Base-by-base conservation (phyloP, 2,113 vertebrate species). In the Empidonax alnorum region DNA sequence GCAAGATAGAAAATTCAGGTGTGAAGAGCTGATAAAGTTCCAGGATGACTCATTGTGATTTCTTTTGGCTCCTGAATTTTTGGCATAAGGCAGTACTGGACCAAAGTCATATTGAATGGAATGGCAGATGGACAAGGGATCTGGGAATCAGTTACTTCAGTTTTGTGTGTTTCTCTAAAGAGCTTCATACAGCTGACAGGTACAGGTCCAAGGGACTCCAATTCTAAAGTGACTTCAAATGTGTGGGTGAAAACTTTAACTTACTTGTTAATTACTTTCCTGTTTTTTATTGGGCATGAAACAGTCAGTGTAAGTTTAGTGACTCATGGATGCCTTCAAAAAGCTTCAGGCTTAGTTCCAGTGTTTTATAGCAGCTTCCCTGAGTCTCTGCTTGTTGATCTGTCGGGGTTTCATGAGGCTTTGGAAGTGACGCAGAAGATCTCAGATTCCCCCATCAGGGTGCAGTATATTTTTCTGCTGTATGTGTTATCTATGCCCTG, bases 191-290 rank as follows among this genome's bases (percentile, higher is more conserved):
- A 94, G 39, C 41, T 55, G 59, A 42, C 42, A 80, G 52, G 10
- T 31, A 88, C 9, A 30, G 12, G 69, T 93, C 73, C 35, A 84
- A 86, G 35, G 5, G 16, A 79, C 56, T 67, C 49, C n/a, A 39
- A 2, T 49, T 90, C 71, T 82, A 18, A 79, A 85, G 47, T 47
- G 41, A 87, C 62, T 93, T 68, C 18, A 75, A 91, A 71, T 46
- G 22, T 73, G n/a, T 90, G 55, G 14, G 47, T 82, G 81, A 88
- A 74, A 53, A 41, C 63, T 94, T 84, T 65, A n/a, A 84, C 88
- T 87, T 77, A 46, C 35, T 92, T 73, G 35, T 76, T 91, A 86
- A 93, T 88, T 91, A 63, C 81, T 76, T 92, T 56, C 72, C 91
- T 87, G 58, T 4, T 93, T 95, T 89, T 72, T 67, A 68, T 11